Evolutionary conservation across 1,140 invertebrate species (phyloP).

Genomic region (Ditylenchus dipsaci): DNA sequence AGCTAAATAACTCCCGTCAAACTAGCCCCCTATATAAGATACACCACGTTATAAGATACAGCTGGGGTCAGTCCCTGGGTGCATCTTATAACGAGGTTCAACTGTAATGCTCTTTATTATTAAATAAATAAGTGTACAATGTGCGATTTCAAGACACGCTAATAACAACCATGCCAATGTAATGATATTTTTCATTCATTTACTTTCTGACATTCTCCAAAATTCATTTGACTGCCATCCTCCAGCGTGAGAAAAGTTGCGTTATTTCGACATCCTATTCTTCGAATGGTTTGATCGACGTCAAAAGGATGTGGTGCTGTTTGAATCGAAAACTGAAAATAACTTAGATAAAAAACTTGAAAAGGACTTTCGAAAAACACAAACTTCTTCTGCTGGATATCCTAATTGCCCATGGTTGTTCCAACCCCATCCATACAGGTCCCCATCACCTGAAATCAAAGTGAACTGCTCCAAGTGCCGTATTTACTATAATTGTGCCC

Average conservation of each 20-base stretch:
- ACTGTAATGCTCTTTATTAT: no score
- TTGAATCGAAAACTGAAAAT: constrained; percentile 14
- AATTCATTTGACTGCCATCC: not conserved
- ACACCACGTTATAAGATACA: no score
- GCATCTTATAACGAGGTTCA: no score
- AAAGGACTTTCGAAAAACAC: not conserved
- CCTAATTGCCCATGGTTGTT: constrained; percentile 21
- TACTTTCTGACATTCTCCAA: not conserved
- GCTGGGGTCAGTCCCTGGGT: no score
- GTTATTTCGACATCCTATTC: not conserved
- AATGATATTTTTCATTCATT: no score
- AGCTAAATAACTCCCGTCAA: no score
- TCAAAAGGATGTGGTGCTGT: constrained; percentile 19
- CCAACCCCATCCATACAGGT: constrained; percentile 27
- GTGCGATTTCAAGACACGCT: no score
- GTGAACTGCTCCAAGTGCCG: not conserved
- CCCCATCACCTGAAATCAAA: constrained; percentile 4
- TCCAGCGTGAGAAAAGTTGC: not conserved
- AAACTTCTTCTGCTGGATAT: constrained; percentile 4
- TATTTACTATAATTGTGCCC: not conserved
- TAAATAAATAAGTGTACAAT: no score
- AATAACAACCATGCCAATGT: no score
- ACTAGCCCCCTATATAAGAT: no score
- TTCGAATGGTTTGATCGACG: not conserved
- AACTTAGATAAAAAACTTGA: not conserved